These are phyloP conservation scores for Xenopus borealis DNA, from an alignment of 2,113 vertebrate genomes.

Conservation along the genomic window DNA sequence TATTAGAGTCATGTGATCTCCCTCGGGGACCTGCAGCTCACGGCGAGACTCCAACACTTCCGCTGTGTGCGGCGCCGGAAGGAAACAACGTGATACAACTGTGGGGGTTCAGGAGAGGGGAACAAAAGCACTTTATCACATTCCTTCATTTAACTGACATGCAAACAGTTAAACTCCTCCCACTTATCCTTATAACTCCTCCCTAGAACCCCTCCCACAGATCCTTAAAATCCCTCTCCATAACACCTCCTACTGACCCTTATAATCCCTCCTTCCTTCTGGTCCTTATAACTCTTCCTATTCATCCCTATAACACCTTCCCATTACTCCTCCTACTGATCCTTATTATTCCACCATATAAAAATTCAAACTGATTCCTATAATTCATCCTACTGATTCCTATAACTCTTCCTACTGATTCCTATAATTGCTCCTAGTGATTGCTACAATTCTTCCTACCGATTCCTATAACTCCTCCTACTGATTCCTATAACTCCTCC, in stretches of 20 bases:
- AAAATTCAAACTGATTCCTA: too few relatives aligned
- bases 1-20: constrained; percentile 24
- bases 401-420: too few relatives aligned
- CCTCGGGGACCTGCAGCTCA: constrained; percentile 11
- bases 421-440: too few relatives aligned
- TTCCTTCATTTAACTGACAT: too few relatives aligned
- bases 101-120: not conserved
- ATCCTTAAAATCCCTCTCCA: too few relatives aligned
- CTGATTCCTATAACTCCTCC: too few relatives aligned
- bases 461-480: not conserved
- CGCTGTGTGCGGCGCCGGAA: not conserved
- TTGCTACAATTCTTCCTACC: too few relatives aligned
- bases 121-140: not conserved
- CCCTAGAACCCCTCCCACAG: not conserved
- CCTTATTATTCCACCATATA: too few relatives aligned
- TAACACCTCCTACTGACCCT: not conserved
- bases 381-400: too few relatives aligned
- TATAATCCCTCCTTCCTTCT: too few relatives aligned
- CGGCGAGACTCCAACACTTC: not conserved
- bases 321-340: not conserved
- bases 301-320: not conserved
- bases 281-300: not conserved
- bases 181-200: not conserved
- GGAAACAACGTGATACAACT: constrained; percentile 12
- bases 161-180: too few relatives aligned